These are phyloP conservation scores for Petrophora chlorosata DNA, from an alignment of 2,888 invertebrate species.

Conservation along the genomic window DNA sequence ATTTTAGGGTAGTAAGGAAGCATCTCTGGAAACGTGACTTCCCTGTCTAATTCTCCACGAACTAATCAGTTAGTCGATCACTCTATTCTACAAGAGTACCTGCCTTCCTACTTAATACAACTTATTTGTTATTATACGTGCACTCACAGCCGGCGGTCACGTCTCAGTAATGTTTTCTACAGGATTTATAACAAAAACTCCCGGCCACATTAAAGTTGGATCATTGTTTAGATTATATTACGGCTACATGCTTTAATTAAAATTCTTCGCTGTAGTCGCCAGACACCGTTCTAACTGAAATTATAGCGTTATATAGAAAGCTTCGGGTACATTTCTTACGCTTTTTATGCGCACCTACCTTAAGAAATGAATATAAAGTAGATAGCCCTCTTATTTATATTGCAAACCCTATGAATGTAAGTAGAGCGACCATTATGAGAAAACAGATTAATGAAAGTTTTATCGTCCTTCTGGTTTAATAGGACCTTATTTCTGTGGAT, in stretches of 20 bases:
- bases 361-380: constrained; percentile 27
- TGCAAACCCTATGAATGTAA: constrained; percentile 24
- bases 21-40: constrained; percentile 28
- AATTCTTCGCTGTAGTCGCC: constrained; percentile 47
- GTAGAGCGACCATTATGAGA: constrained; percentile 23
- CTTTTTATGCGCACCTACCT: constrained; percentile 20
- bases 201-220: constrained; percentile 40
- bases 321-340: constrained; percentile 17
- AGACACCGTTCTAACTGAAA: constrained; percentile 40
- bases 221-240: constrained; percentile 58
- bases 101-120: constrained; percentile 5
- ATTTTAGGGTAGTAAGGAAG: too few relatives aligned
- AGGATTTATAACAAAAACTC: constrained; percentile 26
- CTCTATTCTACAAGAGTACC: constrained; percentile 7
- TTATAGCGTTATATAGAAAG: constrained; percentile 32
- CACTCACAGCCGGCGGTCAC: constrained; percentile 12
- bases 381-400: constrained; percentile 22
- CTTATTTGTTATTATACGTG: constrained; percentile 27
- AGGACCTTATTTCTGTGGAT: constrained; percentile 13
- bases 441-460: constrained; percentile 24
- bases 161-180: constrained; percentile 19
- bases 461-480: constrained; percentile 18
- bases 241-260: constrained; percentile 54
- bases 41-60: constrained; percentile 12
- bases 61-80: constrained; percentile 27